Base-by-base conservation (phyloP, 2,113 vertebrate species). In the Aegotheles bennettii region DNA sequence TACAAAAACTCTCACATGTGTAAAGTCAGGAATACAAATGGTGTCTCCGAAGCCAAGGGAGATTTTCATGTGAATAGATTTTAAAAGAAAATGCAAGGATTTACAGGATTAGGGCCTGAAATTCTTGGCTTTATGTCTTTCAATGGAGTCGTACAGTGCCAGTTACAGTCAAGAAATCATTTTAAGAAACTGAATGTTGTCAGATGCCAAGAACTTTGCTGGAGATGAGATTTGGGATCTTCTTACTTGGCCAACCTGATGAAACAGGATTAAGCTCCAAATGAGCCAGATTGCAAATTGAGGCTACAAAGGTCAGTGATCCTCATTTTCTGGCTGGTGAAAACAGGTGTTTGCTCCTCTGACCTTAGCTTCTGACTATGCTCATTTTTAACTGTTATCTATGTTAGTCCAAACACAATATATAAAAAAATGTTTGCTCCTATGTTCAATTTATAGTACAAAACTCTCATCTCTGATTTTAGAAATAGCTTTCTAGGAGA, bases 61-160 rank as follows among this genome's bases (percentile, higher is more conserved):
- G 71, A 33, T 91, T 82, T 89, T 89, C 69, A 93, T 0, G 2
- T 45, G 51, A 78, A 84, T 38, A 54, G 73, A 84, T 85, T 84
- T 92, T 87, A 56, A 78, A 86, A 71, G 80, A 74, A 91, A 89
- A 75, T 45, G 31, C 36, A 78, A 84, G 68, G 79, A 93, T 80
- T 92, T 93, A 59, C 61, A 75, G 83, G 90, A 88, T 83, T 77
- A 94, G 64, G 40, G n/a, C 11, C 51, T 90, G 73, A 90, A 88
- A 81, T 75, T 89, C 83, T 90, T 94, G 79, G 78, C 78, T 93
- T 90, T 93, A 54, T 38, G 14, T 94, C 60, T 84, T 89, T 81
- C 64, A 92, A 11, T 29, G 23, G 56, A 83, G 38, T 16, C 57
- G 43, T 71, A 74, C 73, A 64, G 88, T 68, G 85, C 82, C 64